Base-by-base conservation (phyloP, 2,797 vertebrate genomes). In the Helarctos malayanus region DNA sequence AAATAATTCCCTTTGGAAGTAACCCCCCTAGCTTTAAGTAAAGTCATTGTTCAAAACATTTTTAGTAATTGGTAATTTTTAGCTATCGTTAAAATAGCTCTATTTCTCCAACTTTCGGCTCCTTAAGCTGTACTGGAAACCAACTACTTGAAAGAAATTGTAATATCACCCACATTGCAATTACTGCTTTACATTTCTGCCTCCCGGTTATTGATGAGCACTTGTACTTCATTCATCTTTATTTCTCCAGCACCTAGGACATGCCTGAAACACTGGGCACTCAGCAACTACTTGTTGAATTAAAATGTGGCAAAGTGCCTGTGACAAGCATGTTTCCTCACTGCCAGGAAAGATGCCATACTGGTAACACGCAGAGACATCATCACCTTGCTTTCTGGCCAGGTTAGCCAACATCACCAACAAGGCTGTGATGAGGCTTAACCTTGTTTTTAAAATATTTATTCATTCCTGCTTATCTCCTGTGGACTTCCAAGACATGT, bases 61-160 rank as follows among this genome's bases (percentile, higher is more conserved):
- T 95, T 94, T 91, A 89, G 32, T 80, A 35, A 86, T 7, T 78
- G 61, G 27, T 16, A 27, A 38, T 49, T 75, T 89, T 86, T 94
- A 87, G 4, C 52, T 81, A 3, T 81, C 41, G 54, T 94, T 91
- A 91, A 89, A 92, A 27, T 88, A 49, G 54, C 56, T 71, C 21
- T 32, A 45, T 57, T 47, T 94, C 49, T 91, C 32, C 27, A 56
- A 9, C 19, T 71, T 29, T 56, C 4, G 61, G 41, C 18, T 73
- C 27, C 45, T 91, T 94, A 81, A 45, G 82, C 75, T 85, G 54
- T 73, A 69, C 47, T 16, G 47, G 79, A 93, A 35, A 47, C 13
- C 54, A 93, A 14, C 57, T 56, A 41, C 78, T 86, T 96, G 49
- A 90, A 89, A 83, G 54, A 82, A 94, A 54, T 49, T 32, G 18